Evolutionary conservation across 2,113 vertebrate genomes (phyloP), one percentile per base, ranked within the genome.

Genomic region (Trogon melanurus): DNA sequence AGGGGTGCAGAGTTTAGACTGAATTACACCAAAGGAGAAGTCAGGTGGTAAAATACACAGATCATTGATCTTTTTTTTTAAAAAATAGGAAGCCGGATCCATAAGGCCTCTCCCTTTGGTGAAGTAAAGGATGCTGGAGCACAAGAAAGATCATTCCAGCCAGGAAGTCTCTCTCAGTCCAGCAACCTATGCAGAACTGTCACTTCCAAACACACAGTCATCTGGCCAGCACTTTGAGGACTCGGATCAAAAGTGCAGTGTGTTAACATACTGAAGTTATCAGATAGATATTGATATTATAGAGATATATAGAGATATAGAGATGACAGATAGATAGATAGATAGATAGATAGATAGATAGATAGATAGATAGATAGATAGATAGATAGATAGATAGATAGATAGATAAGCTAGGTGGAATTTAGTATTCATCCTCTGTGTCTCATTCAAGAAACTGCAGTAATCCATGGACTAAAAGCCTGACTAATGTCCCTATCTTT

Each of bases 401-500:
- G 6, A 67, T 0, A 47, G 6, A 57, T 26, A 73, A 56, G 88
- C n/a, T 30, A 51, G 45, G 32, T 0, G 4, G 56, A 91, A 91
- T 78, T 53, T 23, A 54, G 41, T 85, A 89, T 79, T 70, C 60
- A 78, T 41, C 26, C 50, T 47, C 48, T 34, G 22, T 18, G 22
- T 78, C 50, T 94, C 61, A 69, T 58, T 76, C 69, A 91, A 74
- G 57, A 85, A 41, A 95, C 20, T 85, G 44, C 45, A 72, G 57
- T 67, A 85, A 88, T 75, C 57, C 71, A 53, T 2, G 4, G 56
- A 85, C 76, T 82, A 81, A 88, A 94, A 82, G 79, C 88, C 74
- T 94, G 93, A 94, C 36, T 90, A 92, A 96, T 78, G 79, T 95
- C 90, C 82, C 73, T 91, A 89, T n/a, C 67, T 86, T 94, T 88